phyloP scores from a whole-genome alignment of 2,797 vertebrate species.

The Columba guinea region DNA sequence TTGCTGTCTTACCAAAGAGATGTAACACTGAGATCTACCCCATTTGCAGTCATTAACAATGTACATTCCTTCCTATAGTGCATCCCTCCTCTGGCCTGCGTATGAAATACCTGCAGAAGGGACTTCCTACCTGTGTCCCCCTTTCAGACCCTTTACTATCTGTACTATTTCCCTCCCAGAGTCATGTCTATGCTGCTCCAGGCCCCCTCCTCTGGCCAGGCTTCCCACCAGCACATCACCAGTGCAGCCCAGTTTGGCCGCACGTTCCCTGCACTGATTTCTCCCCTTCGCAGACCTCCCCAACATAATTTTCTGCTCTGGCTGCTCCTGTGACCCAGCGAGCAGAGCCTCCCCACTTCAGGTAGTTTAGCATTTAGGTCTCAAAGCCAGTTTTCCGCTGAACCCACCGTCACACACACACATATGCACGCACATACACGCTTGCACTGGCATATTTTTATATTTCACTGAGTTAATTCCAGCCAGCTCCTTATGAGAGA shows the following conservation, averaged over 20 bases:
- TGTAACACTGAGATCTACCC: neutral
- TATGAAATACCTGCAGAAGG: neutral
- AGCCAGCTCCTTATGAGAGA: constrained; percentile 69
- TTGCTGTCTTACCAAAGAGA: neutral
- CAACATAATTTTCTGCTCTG: constrained; percentile 31
- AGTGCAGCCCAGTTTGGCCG: too few relatives aligned
- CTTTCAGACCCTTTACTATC: neutral
- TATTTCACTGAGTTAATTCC: constrained; percentile 21
- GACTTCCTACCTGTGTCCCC: rapidly evolving
- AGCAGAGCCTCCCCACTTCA: constrained; percentile 35
- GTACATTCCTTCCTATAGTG: neutral
- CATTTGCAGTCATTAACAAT: neutral
- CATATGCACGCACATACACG: neutral
- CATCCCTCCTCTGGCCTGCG: neutral
- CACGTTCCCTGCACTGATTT: neutral
- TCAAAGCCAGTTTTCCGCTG: constrained; percentile 40
- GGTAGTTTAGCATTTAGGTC: constrained; percentile 41
- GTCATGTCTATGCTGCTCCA: neutral
- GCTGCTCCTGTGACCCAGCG: neutral
- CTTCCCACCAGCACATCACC: neutral
- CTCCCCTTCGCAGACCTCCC: neutral
- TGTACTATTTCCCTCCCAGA: neutral
- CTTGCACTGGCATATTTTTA: neutral
- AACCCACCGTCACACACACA: neutral
- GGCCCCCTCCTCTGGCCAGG: neutral